These are phyloP conservation scores for Eustalomyia histrio DNA, from an alignment of 2,888 invertebrate species.

Conservation along the genomic window DNA sequence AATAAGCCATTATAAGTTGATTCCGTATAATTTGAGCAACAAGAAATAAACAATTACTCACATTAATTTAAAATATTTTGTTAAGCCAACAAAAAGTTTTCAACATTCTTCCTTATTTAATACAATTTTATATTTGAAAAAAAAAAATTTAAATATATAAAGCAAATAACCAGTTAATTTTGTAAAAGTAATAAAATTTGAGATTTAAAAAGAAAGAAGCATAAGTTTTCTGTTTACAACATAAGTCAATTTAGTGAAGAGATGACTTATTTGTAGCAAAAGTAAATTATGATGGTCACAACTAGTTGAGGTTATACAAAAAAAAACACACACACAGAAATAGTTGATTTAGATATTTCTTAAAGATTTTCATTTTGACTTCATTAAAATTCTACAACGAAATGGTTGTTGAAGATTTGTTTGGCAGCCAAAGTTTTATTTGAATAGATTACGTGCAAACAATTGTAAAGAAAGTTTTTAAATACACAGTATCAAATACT, in stretches of 20 bases:
- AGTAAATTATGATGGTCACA: slow-evolving; percentile 13
- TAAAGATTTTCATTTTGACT: background rate
- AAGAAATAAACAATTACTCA: background rate
- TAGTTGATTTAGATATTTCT: background rate
- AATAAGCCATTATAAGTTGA: too few relatives aligned
- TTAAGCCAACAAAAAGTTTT: background rate
- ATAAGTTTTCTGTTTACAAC: background rate
- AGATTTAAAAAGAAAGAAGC: background rate
- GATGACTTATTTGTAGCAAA: background rate
- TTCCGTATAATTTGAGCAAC: too few relatives aligned
- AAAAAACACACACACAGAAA: too few relatives aligned
- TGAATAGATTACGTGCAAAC: background rate
- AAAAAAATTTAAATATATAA: background rate
- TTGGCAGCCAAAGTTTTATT: background rate
- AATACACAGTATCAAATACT: too few relatives aligned
- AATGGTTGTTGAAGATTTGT: background rate
- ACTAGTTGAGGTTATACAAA: background rate
- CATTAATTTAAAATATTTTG: background rate
- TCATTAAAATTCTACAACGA: background rate
- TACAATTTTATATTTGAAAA: background rate
- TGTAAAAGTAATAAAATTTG: background rate
- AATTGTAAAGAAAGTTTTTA: background rate
- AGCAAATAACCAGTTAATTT: background rate
- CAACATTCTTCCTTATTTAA: background rate
- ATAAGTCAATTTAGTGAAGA: background rate